Conservation (phyloP, 2,888 invertebrate genomes). For the Himalopsyche japonica region DNA sequence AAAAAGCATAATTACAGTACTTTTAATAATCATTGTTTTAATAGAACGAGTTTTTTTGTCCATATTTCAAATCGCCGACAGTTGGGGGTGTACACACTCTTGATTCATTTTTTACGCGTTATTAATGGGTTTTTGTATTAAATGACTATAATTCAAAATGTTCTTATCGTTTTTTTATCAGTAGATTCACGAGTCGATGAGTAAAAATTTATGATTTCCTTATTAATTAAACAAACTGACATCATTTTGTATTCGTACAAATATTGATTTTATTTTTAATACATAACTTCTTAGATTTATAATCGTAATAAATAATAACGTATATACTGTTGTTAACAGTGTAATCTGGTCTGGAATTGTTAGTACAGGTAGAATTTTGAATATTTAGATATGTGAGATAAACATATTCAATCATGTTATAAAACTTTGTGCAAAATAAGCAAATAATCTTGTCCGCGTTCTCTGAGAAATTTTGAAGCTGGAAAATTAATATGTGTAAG, state of each 20-base stretch:
- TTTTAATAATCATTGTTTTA: conserved; percentile 34
- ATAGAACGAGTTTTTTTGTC: conserved; percentile 30
- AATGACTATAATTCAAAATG: not conserved
- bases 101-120: not conserved
- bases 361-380: too few species aligned
- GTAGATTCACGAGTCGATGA: not conserved
- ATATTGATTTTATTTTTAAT: not conserved
- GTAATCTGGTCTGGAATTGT: too few species aligned
- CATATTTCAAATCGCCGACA: conserved; percentile 18
- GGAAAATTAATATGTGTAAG: too few species aligned
- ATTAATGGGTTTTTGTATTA: not conserved
- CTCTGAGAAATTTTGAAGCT: too few species aligned
- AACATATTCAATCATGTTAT: too few species aligned
- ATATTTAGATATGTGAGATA: too few species aligned
- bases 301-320: not conserved
- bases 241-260: not conserved
- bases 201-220: not conserved
- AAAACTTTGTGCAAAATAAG: too few species aligned
- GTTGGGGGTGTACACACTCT: not conserved
- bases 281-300: not conserved
- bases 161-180: not conserved
- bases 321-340: too few species aligned
- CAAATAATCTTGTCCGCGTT: too few species aligned
- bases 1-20: conserved; percentile 27
- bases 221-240: not conserved